These are phyloP conservation scores for Psophia crepitans DNA, from an alignment of 2,113 vertebrate species.

Conservation along the genomic window DNA sequence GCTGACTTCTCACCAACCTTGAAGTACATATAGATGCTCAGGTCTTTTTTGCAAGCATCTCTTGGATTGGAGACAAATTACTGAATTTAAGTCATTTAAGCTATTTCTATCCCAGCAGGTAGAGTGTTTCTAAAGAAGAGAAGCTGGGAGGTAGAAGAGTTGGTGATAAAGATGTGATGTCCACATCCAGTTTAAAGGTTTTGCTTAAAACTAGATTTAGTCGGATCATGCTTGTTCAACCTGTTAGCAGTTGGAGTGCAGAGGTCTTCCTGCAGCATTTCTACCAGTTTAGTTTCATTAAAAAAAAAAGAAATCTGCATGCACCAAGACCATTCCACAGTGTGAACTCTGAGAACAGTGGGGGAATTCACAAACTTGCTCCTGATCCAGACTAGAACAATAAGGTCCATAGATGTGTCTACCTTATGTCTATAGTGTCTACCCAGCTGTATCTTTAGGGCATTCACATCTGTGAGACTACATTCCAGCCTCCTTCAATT, in stretches of 20 bases:
- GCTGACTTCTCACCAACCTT: background rate
- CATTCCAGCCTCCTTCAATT: background rate
- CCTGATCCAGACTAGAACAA: background rate
- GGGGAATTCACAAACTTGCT: background rate
- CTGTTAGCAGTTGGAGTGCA: background rate
- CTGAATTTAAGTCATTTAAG: background rate
- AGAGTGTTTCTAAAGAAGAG: background rate
- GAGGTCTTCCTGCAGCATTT: background rate
- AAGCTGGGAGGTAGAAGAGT: background rate
- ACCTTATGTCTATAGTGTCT: background rate
- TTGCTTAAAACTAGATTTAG: background rate
- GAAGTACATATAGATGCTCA: background rate
- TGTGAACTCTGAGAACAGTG: background rate
- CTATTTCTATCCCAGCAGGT: background rate
- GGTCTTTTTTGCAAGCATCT: background rate
- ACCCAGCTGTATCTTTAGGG: background rate
- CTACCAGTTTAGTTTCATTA: background rate
- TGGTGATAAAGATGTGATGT: background rate
- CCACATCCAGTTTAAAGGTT: background rate
- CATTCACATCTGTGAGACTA: background rate
- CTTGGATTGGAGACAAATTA: background rate
- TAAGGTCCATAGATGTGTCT: background rate
- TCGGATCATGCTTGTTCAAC: background rate
- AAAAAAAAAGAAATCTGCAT: background rate
- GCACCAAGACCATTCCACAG: background rate